Percentiles rank a stretch among this genome's conserved stretches.
phyloP scores from a whole-genome alignment of 2,888 invertebrate genomes.

The Elaeidobius kamerunicus region DNA sequence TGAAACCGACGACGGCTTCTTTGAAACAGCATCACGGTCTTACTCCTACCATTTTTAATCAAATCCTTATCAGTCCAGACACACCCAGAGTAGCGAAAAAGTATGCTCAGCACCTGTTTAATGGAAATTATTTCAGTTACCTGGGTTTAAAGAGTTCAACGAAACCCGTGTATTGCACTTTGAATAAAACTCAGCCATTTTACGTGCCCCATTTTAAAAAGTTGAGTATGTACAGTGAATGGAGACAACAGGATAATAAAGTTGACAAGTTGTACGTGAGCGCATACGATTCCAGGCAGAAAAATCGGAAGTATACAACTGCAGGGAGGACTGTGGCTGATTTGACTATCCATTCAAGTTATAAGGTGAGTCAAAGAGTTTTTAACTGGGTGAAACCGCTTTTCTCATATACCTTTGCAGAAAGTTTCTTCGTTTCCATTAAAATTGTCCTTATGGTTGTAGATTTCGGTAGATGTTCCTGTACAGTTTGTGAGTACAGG shows the following conservation, averaged over 20 bases:
- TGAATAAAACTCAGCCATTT: conserved; percentile 91
- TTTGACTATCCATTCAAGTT: conserved; percentile 49
- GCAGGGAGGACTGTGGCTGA: conserved; percentile 54
- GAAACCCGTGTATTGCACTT: conserved; percentile 87
- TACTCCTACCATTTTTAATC: conserved; percentile 77
- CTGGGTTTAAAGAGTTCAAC: conserved; percentile 88
- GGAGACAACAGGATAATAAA: conserved; percentile 56
- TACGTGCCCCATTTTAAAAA: conserved; percentile 88
- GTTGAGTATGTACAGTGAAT: conserved; percentile 96
- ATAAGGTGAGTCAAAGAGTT: conserved; percentile 44
- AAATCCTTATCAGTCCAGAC: conserved; percentile 85
- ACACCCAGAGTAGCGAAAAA: conserved; percentile 87
- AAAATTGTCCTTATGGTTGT: no score
- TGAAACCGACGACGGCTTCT: conserved; percentile 80
- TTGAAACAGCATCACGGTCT: conserved; percentile 80
- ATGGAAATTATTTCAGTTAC: conserved; percentile 90
- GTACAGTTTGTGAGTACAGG: no score
- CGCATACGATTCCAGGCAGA: conserved; percentile 75
- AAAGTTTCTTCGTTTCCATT: no score
- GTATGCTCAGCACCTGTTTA: conserved; percentile 83
- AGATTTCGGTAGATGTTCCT: no score
- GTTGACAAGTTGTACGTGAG: conserved; percentile 47
- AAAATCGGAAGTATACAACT: conserved; percentile 58
- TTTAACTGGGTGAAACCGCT: no score
- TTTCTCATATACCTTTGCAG: not conserved